phyloP scores from a whole-genome alignment of 2,113 vertebrate genomes.

The Sceloporus undulatus region DNA sequence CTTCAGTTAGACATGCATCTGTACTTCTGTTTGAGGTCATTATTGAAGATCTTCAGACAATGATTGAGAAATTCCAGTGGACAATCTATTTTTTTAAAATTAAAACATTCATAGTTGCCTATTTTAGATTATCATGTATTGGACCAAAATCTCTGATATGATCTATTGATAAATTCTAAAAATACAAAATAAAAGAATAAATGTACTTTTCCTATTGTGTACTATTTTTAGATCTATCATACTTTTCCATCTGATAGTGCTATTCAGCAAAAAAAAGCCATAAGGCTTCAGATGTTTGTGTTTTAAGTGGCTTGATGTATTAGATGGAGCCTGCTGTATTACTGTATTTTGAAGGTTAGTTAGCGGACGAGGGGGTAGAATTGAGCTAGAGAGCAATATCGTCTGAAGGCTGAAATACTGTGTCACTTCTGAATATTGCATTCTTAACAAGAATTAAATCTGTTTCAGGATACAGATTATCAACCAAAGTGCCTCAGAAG shows the following conservation, averaged over 20 bases:
- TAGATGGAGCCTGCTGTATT: not conserved
- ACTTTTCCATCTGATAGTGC: not conserved
- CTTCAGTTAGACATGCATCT: not conserved
- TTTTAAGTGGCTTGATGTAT: not conserved
- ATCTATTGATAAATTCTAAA: not conserved
- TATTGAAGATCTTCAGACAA: not conserved
- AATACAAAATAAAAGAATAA: not conserved
- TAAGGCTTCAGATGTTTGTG: not conserved
- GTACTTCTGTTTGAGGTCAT: not conserved
- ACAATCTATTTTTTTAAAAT: not conserved
- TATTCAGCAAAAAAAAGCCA: not conserved
- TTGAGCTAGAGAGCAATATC: not conserved
- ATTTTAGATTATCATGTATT: not conserved
- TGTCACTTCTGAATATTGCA: not conserved
- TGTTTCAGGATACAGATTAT: constrained; percentile 58
- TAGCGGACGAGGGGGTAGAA: too few relatives aligned
- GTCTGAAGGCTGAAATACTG: not conserved
- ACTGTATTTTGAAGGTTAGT: not conserved
- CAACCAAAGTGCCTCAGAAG: constrained; percentile 23
- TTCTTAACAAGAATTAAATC: constrained; percentile 14
- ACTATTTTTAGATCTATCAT: not conserved
- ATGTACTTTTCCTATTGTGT: not conserved
- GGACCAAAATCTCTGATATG: not conserved
- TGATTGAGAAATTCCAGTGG: not conserved
- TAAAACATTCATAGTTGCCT: not conserved